Base-by-base conservation (phyloP, 2,113 vertebrate species). In the Seriola rivoliana region DNA sequence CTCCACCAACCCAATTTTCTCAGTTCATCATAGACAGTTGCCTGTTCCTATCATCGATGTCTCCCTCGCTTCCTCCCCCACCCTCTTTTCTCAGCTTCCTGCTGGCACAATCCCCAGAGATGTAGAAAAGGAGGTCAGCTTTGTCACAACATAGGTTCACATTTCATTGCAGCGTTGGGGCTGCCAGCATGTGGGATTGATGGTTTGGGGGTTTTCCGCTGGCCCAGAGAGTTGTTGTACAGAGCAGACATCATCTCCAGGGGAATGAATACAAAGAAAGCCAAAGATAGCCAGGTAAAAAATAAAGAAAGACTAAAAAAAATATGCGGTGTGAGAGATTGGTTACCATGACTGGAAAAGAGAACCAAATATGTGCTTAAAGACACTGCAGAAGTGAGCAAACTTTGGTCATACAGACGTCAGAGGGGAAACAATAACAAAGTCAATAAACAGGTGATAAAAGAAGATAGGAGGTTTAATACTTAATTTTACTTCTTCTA, bases 51-150 rank as follows among this genome's bases (percentile, higher is more conserved):
- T 74, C 80, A 82, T 68, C 48, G 13, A 19, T 4, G 58, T 42
- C 63, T 81, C 42, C 58, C 58, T 34, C n/a, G 12, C 38, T 73
- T 80, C 78, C 65, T 62, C 57, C 83, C 64, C 21, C 60, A 48
- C 67, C 70, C 71, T 75, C 70, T 68, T 71, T 57, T 75, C 78
- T 67, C 73, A 44, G 44, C 85, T 78, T 89, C 84, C 79, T 65
- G 70, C 82, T 81, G 80, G 75, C 81, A 52, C 50, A 34, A 38
- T 86, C 87, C 87, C 85, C 75, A 17, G 85, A 88, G 91, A 89
- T 23, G 50, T 4, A 0, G 75, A 69, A 92, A 93, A 94, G 83
- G 91, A 93, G 93, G 92, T 91, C 91, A 93, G 85, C 75, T 84
- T 85, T 88, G 89, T 91, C 85, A 89, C 78, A 89, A 82, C 89